Percentiles rank a stretch among this genome's conserved stretches.
Evolutionary conservation across 2,113 vertebrate species (phyloP).

Genomic region (Delphinus delphis): DNA sequence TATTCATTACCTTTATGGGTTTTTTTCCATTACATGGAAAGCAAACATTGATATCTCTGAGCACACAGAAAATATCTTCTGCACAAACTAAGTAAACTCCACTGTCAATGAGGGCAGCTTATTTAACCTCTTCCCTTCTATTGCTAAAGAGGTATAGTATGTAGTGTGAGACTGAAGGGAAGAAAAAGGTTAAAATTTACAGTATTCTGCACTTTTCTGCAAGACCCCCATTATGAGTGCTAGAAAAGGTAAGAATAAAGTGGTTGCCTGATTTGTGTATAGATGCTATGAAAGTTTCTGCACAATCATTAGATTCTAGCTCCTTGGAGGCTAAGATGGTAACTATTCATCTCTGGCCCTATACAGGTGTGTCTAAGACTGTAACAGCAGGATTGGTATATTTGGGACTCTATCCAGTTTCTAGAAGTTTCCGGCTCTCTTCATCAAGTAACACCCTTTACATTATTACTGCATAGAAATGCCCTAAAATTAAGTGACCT

Average conservation of each 20-base stretch:
- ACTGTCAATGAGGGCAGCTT: background rate
- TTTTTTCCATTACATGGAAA: conserved; percentile 74
- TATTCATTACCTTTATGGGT: background rate
- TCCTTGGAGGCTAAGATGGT: background rate
- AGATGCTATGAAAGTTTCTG: background rate
- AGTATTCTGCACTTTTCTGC: background rate
- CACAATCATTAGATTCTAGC: background rate
- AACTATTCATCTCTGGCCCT: background rate
- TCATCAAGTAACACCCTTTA: background rate
- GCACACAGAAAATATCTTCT: conserved; percentile 49
- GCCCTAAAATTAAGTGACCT: background rate
- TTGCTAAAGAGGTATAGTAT: background rate
- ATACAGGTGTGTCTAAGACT: background rate
- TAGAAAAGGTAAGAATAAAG: background rate
- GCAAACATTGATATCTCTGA: conserved; percentile 65
- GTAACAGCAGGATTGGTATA: background rate
- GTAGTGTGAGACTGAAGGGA: background rate
- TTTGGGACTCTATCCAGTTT: background rate
- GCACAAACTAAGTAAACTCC: conserved; percentile 47
- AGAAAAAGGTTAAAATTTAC: background rate
- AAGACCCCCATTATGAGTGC: background rate
- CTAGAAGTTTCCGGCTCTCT: background rate
- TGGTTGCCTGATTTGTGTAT: background rate
- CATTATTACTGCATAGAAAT: background rate
- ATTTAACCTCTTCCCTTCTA: conserved; percentile 42